Conservation (phyloP, 1,140 invertebrate genomes). For the Rhizoglyphus robini region DNA sequence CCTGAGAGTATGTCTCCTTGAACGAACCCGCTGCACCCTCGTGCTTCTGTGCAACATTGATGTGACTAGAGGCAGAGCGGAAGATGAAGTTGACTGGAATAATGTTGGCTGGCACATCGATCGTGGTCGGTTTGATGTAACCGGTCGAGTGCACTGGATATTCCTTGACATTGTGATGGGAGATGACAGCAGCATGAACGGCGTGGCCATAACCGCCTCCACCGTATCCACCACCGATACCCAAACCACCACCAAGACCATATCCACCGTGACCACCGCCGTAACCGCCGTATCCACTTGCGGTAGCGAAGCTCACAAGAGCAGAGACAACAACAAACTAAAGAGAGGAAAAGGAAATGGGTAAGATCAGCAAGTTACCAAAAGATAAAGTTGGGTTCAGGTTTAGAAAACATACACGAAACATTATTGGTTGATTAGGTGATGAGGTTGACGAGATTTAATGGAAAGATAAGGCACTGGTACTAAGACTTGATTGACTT, state of each 20-base stretch:
- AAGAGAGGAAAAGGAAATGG: too few relatives aligned
- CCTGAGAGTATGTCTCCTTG: slow-evolving; percentile 7
- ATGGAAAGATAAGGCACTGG: too few relatives aligned
- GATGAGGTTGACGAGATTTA: too few relatives aligned
- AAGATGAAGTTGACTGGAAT: slow-evolving; percentile 15
- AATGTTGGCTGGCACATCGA: slow-evolving; percentile 10
- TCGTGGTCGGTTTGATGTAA: slow-evolving; percentile 14
- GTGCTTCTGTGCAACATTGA: slow-evolving; percentile 2
- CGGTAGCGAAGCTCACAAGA: neutral
- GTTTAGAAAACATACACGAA: too few relatives aligned
- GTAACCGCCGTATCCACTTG: neutral
- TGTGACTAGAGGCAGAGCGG: neutral
- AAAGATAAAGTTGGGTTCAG: too few relatives aligned
- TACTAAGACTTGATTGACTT: too few relatives aligned
- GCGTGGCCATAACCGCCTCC: neutral
- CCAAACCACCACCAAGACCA: too few relatives aligned
- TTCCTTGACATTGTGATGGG: slow-evolving; percentile 6
- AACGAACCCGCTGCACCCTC: neutral
- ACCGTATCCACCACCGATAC: too few relatives aligned
- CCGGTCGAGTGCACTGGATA: neutral
- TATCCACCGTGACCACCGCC: neutral
- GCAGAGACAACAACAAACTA: neutral
- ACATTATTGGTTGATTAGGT: too few relatives aligned
- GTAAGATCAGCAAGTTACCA: too few relatives aligned
- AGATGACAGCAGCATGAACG: neutral